Conservation (phyloP, 2,113 vertebrate species). For the Neoarius graeffei region DNA sequence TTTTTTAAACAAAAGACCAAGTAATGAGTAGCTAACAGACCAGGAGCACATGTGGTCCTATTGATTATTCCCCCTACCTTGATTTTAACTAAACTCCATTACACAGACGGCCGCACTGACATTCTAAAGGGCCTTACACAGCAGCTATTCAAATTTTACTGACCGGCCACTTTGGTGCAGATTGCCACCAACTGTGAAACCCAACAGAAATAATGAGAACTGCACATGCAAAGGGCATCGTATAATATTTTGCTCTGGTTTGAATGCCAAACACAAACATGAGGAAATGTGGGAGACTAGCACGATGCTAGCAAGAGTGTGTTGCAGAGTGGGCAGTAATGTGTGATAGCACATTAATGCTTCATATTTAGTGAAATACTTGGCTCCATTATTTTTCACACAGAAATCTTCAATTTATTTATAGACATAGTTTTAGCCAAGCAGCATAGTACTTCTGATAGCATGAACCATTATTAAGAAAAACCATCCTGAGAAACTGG, state of each 20-base stretch:
- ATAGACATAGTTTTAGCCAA: not conserved
- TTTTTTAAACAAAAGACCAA: not conserved
- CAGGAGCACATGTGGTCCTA: not conserved
- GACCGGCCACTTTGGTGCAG: slow-evolving; percentile 29
- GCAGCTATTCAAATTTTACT: slow-evolving; percentile 38
- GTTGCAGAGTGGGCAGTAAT: not conserved
- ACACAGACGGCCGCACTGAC: slow-evolving; percentile 8
- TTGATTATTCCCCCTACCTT: slow-evolving; percentile 23
- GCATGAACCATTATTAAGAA: not conserved
- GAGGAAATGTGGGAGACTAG: slow-evolving; percentile 24
- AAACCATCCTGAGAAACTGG: not conserved
- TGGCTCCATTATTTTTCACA: not conserved
- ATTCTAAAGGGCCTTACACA: slow-evolving; percentile 21
- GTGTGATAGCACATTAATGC: not conserved
- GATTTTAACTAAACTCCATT: slow-evolving; percentile 41
- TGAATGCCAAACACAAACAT: slow-evolving; percentile 44
- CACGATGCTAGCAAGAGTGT: not conserved
- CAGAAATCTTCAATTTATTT: not conserved
- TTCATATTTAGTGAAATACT: slow-evolving; percentile 9
- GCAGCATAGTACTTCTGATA: not conserved
- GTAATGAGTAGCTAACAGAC: slow-evolving; percentile 25
- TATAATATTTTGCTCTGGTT: slow-evolving; percentile 33
- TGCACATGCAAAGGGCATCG: slow-evolving; percentile 27
- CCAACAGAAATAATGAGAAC: slow-evolving; percentile 37
- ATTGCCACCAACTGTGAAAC: slow-evolving; percentile 42